Base-by-base conservation (phyloP, 2,113 vertebrate species). In the Edolisoma coerulescens region DNA sequence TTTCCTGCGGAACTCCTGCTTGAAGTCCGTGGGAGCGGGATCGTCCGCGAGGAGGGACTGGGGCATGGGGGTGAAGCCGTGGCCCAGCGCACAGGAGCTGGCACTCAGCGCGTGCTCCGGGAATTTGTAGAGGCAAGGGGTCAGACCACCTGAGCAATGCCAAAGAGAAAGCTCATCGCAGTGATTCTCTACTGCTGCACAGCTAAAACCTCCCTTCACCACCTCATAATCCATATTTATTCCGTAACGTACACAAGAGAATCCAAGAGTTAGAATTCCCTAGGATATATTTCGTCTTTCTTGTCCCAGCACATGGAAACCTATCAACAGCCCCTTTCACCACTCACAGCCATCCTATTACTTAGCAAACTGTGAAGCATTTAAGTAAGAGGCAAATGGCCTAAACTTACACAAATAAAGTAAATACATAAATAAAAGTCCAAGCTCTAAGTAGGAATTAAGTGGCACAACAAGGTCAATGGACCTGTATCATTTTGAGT, bases 91-190 rank as follows among this genome's bases (percentile, higher is more conserved):
- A 56, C 99, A 99, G 19, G 99, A 98, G 44, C 98, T 89, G 42
- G 98, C 96, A 0, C 98, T 96, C 67, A 99, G 95, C 13, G 98
- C 97, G 4, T 99, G 99, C 84, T 99, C 99, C 1, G 99, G 99
- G 97, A 99, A 99, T 93, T 99, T 99, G 89, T 99, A 99, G 81
- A 99, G 98, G 94, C 99, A 99, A 10, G 99, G 98, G 17, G 99
- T 98, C 76, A 99, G 97, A n/a, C 99, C 98, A 60, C 99, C 99
- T 99, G 96, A 23, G 45, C 61, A 85, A 93, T 24, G 84, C 39
- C 89, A 77, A 56, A 30, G 63, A 59, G 18, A 69, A 57, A 82
- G 28, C 2, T 4, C 60, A 11, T 13, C 7, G 26, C 23, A 23
- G 22, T 16, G 32, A 27, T 35, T 42, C n/a, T 60, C 37, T 35